A percentile compares a stretch with the other conserved stretches of the same genome.
These are phyloP conservation scores for Alexandromys fortis DNA, from an alignment of 2,113 vertebrate species.

Conservation along the genomic window DNA sequence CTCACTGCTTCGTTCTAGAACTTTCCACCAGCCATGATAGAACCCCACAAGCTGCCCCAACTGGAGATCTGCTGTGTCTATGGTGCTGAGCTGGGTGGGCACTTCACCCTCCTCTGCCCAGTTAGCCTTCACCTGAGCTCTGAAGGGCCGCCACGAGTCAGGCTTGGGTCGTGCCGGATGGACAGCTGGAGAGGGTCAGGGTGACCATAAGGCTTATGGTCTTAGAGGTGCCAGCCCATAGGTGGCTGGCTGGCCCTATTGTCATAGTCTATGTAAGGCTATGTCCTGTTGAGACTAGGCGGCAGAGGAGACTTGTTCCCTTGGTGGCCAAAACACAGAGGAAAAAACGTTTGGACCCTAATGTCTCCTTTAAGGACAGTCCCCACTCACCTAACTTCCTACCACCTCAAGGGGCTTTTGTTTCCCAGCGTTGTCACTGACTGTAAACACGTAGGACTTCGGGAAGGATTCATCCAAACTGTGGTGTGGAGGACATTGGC, in stretches of 20 bases:
- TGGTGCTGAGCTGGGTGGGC: background rate
- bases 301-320: background rate
- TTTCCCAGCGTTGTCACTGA: background rate
- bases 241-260: background rate
- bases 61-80: background rate
- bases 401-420: background rate
- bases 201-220: background rate
- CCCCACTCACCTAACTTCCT: background rate
- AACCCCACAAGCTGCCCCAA: background rate
- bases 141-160: background rate
- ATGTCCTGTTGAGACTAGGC: background rate
- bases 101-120: background rate
- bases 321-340: background rate
- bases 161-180: background rate
- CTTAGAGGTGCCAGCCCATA: background rate
- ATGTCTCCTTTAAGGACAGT: background rate
- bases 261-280: background rate
- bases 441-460: too few relatives aligned
- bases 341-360: background rate
- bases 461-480: background rate
- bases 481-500: background rate
- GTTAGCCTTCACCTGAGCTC: background rate
- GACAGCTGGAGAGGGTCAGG: background rate
- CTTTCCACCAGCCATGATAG: background rate
- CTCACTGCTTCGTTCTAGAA: background rate